Evolutionary conservation across 1,140 invertebrate species (phyloP).

Genomic region (Lepidurus arcticus): DNA sequence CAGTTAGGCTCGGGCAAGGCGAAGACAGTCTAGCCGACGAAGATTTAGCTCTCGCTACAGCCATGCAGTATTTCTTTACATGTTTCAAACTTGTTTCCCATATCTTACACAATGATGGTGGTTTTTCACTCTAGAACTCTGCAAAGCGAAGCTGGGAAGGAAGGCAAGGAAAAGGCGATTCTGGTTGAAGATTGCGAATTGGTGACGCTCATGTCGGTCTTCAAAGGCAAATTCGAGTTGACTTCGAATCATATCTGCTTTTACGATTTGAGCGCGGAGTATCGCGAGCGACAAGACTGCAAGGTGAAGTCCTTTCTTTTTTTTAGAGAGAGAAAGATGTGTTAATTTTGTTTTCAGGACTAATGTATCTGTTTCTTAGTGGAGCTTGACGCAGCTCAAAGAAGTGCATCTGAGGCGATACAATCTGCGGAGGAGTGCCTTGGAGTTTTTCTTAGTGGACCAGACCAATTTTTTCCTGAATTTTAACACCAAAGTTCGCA

Average conservation of each 20-base stretch:
- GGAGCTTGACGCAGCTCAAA: constrained; percentile 52
- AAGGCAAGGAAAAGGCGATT: constrained; percentile 53
- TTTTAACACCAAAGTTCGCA: constrained; percentile 58
- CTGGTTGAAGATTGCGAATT: constrained; percentile 59
- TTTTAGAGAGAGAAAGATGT: not conserved
- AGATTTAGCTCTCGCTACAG: constrained; percentile 33
- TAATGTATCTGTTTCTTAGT: constrained; percentile 42
- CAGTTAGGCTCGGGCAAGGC: constrained; percentile 33
- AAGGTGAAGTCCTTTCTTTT: constrained; percentile 38
- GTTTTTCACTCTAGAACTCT: not conserved
- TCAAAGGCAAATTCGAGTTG: constrained; percentile 59
- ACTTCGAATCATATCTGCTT: constrained; percentile 59
- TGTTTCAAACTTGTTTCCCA: not conserved
- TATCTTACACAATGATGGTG: not conserved
- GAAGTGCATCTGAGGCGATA: constrained; percentile 60
- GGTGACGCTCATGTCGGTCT: constrained; percentile 56
- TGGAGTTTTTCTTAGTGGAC: constrained; percentile 61
- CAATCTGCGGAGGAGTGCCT: constrained; percentile 57
- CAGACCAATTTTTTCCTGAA: constrained; percentile 64
- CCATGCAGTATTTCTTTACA: constrained; percentile 31
- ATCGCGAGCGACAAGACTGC: constrained; percentile 51
- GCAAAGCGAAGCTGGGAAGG: constrained; percentile 32
- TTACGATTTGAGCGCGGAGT: constrained; percentile 55
- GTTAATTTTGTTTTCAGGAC: constrained; percentile 36
- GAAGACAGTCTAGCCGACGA: constrained; percentile 36